These are phyloP conservation scores for Gallinago jamesoni DNA, from an alignment of 2,113 vertebrate genomes.

Conservation along the genomic window DNA sequence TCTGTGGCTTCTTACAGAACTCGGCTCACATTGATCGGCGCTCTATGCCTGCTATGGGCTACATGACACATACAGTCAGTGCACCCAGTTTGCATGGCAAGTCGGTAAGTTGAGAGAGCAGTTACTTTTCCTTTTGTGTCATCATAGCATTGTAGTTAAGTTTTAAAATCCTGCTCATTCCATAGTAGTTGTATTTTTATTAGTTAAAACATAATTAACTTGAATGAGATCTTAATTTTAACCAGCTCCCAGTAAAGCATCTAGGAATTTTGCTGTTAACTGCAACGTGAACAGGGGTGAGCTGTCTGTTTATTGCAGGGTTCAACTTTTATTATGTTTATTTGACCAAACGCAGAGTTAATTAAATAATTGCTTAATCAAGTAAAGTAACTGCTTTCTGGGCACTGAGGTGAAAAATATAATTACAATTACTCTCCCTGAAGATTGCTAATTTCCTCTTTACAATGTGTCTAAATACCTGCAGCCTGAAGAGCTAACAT, in stretches of 20 bases:
- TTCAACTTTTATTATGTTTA: conserved; percentile 18
- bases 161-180: background rate
- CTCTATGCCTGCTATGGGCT: conserved; percentile 94
- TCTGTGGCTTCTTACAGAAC: conserved; percentile 75
- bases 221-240: background rate
- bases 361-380: conserved; percentile 49
- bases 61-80: conserved; percentile 98
- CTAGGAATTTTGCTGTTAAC: background rate
- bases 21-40: conserved; percentile 85
- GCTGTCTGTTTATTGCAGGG: conserved; percentile 27
- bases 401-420: conserved; percentile 66
- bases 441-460: conserved; percentile 77
- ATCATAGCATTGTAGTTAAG: background rate
- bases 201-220: background rate
- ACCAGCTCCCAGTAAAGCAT: background rate
- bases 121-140: background rate
- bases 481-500: conserved; percentile 96
- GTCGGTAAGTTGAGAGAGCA: conserved; percentile 82
- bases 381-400: conserved; percentile 61
- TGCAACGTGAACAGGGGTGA: background rate
- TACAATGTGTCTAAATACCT: conserved; percentile 80
- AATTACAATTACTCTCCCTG: conserved; percentile 56
- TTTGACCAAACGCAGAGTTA: conserved; percentile 56
- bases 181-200: background rate
- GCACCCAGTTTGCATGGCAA: conserved; percentile 96